These are phyloP conservation scores for Parus major DNA, from an alignment of 2,113 vertebrate genomes.

Conservation along the genomic window DNA sequence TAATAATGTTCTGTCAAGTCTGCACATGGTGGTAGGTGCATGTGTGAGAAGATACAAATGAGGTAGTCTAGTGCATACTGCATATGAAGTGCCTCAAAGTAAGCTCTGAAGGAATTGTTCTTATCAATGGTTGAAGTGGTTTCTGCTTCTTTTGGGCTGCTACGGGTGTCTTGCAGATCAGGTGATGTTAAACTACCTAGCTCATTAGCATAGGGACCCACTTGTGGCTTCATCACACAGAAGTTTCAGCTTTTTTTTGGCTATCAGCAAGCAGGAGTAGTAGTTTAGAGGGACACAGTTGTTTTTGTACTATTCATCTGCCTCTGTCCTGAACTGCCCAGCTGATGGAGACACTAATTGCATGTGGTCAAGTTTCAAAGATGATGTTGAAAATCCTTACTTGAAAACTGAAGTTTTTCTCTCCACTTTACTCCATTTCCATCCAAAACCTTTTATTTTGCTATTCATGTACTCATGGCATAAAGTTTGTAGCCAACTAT, in stretches of 20 bases:
- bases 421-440: neutral
- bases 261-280: neutral
- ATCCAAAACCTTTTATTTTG: neutral
- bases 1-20: neutral
- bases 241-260: neutral
- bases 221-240: neutral
- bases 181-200: conserved; percentile 24
- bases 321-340: neutral
- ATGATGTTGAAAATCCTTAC: neutral
- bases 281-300: neutral
- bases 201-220: neutral
- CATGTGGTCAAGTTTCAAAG: neutral
- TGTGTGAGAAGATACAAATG: neutral
- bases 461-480: neutral
- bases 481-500: neutral
- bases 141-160: neutral
- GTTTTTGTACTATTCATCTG: neutral
- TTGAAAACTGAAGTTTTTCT: neutral
- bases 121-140: neutral
- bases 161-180: neutral
- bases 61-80: conserved; percentile 4
- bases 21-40: neutral
- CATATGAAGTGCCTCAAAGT: conserved; percentile 41
- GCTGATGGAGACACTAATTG: neutral
- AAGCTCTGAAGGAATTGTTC: neutral